Evolutionary conservation across 1,140 invertebrate species (phyloP), one percentile per base, ranked within the genome.

Genomic region (Choristoneura fumiferana): DNA sequence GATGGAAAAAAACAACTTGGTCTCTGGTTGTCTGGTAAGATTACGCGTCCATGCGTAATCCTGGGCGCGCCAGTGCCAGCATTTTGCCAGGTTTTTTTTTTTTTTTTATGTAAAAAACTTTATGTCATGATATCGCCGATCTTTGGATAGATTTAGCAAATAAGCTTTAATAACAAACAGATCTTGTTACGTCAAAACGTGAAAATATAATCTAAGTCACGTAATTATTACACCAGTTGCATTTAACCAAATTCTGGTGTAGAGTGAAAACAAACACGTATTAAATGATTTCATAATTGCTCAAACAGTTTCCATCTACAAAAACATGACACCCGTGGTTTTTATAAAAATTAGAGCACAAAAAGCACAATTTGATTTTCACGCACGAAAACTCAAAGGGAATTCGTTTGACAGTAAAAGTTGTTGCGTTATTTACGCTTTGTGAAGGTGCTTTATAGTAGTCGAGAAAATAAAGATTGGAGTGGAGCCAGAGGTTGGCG

Each of bases 391-490:
- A 59, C 62, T 66, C 64, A 69, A 69, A 72, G 62, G 54, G 56
- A 67, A 67, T 67, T 65, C 62, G 57, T 71, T 67, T 62, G 70
- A 65, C 58, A 63, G 60, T 54, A 58, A 64, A 72, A 64, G 62
- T 69, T 65, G 58, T 64, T 62, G 34, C 57, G 60, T 63, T 71
- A 71, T 67, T 71, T 67, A 71, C 64, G 67, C 56, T 62, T 52
- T 58, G 39, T 54, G 67, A 63, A 66, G 70, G 69, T 69, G 71
- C 59, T 70, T 65, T 65, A 67, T 64, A 39, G 62, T 49, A 60
- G 61, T 60, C 59, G 62, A 60, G 57, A 67, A 69, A 72, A 71
- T 74, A 72, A 73, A 75, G 64, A 68, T 72, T 74, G 71, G 71
- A 72, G 43, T 62, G 54, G 43, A 54, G 71, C 72, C 74, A 74